Percentiles rank a stretch among this genome's conserved stretches.
Conservation (phyloP, 2,888 invertebrate species). For the Nephrotoma flavescens region DNA sequence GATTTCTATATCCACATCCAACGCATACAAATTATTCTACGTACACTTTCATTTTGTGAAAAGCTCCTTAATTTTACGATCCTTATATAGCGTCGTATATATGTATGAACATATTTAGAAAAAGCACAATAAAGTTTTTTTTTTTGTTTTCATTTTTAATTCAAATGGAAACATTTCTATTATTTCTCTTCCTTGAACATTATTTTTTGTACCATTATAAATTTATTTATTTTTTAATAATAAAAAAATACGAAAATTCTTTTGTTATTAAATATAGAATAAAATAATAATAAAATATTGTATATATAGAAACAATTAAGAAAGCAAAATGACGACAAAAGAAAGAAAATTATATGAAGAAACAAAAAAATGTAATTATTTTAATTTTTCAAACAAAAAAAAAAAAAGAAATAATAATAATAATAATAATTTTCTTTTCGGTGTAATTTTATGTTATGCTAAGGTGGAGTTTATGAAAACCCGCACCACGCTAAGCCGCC, state of each 20-base stretch:
- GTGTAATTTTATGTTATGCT: not conserved
- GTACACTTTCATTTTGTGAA: too few relatives aligned
- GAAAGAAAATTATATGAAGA: not conserved
- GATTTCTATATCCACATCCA: too few relatives aligned
- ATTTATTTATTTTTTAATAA: not conserved
- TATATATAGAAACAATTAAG: not conserved
- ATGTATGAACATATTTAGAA: too few relatives aligned
- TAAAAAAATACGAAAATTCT: not conserved
- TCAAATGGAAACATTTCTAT: not conserved
- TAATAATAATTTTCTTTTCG: not conserved
- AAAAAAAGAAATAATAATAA: not conserved
- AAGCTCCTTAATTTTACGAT: too few relatives aligned
- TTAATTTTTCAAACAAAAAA: not conserved
- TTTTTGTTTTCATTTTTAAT: not conserved
- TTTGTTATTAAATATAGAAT: not conserved
- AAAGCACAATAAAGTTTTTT: too few relatives aligned
- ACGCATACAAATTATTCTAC: too few relatives aligned
- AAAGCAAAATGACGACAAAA: not conserved
- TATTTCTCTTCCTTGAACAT: not conserved
- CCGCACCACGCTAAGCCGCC: not conserved
- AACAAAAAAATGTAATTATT: not conserved
- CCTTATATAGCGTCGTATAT: too few relatives aligned
- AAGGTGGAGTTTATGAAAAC: not conserved
- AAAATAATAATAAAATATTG: not conserved
- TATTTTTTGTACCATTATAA: not conserved